Percentiles rank a stretch among this genome's conserved stretches.
Evolutionary conservation across 2,113 vertebrate genomes (phyloP).

Genomic region (Channa argus): DNA sequence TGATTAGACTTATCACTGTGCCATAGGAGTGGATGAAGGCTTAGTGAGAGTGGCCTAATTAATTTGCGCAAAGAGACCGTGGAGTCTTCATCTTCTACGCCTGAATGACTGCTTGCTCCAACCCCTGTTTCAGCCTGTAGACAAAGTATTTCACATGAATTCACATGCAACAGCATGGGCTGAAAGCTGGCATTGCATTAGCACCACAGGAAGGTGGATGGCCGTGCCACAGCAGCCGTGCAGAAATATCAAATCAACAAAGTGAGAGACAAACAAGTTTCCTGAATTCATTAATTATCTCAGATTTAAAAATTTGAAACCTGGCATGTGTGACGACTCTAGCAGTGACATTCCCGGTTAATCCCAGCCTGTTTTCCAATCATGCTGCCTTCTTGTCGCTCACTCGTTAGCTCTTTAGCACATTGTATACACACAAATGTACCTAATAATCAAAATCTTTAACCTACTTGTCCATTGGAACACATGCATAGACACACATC

Average conservation of each 20-base stretch:
- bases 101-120: conserved; percentile 6
- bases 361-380: conserved; percentile 16
- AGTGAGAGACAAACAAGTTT: conserved; percentile 20
- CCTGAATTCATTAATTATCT: conserved; percentile 6
- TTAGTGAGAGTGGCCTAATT: conserved; percentile 57
- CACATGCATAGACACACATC: conserved; percentile 7
- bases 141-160: conserved; percentile 1
- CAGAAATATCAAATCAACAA: conserved; percentile 11
- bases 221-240: background rate
- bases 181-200: conserved; percentile 11
- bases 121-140: conserved; percentile 10
- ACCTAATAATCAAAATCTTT: conserved; percentile 63
- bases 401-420: conserved; percentile 8
- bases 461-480: conserved; percentile 21
- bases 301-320: background rate
- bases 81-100: conserved; percentile 32
- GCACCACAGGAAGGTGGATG: background rate
- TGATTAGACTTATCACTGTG: conserved; percentile 4
- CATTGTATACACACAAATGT: conserved; percentile 46
- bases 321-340: conserved; percentile 2
- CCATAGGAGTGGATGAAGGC: conserved; percentile 23
- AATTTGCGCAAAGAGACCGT: conserved; percentile 41
- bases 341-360: conserved; percentile 11
- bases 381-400: background rate
- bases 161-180: conserved; percentile 25